These are phyloP conservation scores for Hemitrygon akajei DNA, from an alignment of 2,797 vertebrate genomes.

Conservation along the genomic window DNA sequence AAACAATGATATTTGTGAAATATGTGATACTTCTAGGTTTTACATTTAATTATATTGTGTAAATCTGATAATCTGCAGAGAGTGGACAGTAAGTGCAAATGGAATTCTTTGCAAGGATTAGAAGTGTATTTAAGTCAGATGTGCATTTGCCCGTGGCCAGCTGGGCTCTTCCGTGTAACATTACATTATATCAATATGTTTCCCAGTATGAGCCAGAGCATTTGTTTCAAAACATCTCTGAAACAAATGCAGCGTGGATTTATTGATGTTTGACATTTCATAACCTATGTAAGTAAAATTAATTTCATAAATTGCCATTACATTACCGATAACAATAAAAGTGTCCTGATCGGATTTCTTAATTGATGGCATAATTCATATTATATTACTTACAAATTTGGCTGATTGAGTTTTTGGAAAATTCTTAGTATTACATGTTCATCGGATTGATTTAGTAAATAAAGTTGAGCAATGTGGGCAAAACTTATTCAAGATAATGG, in stretches of 20 bases:
- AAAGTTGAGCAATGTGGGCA: not conserved
- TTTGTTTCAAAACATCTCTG: not conserved
- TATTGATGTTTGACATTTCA: not conserved
- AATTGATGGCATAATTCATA: not conserved
- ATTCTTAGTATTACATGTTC: not conserved
- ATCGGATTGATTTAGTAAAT: not conserved
- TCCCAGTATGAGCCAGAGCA: not conserved
- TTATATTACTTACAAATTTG: constrained; percentile 1
- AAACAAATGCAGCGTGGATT: not conserved
- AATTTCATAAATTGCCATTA: not conserved
- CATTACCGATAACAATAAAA: not conserved
- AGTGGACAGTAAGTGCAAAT: not conserved
- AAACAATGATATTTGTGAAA: not conserved
- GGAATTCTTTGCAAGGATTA: not conserved
- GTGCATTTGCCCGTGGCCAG: not conserved
- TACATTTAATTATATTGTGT: not conserved
- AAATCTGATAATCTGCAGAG: not conserved
- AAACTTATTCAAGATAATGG: constrained; percentile 7
- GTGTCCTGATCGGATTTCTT: not conserved
- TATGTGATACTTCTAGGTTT: not conserved
- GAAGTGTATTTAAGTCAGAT: constrained; percentile 7
- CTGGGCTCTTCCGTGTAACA: not conserved
- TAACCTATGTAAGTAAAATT: not conserved
- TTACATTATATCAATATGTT: constrained; percentile 6
- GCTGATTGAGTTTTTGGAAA: not conserved